A percentile compares a stretch with the other conserved stretches of the same genome.
Evolutionary conservation across 2,888 invertebrate genomes (phyloP).

Genomic region (Apeira syringaria): DNA sequence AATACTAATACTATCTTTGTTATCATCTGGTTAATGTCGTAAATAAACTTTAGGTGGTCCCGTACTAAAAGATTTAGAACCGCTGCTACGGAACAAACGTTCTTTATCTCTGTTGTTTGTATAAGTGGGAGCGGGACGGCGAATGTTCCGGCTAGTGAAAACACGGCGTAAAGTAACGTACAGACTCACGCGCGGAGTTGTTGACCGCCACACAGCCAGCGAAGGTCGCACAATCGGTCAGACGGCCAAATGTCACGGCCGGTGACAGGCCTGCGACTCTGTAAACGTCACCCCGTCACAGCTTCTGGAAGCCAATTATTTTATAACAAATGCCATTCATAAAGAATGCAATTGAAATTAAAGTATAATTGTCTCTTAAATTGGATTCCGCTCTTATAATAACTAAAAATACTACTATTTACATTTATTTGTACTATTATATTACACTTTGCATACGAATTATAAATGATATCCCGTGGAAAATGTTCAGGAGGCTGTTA

Average conservation of each 20-base stretch:
- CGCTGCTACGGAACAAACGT: conserved; percentile 35
- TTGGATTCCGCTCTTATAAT: no score
- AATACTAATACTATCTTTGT: no score
- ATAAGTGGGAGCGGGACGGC: conserved; percentile 45
- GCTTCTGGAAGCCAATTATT: no score
- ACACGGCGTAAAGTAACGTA: conserved; percentile 58
- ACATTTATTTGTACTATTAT: no score
- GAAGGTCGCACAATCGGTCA: conserved; percentile 82
- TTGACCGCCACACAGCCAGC: conserved; percentile 77
- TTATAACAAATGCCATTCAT: no score
- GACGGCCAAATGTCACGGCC: conserved; percentile 79
- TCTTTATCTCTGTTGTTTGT: conserved; percentile 45
- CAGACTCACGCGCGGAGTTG: conserved; percentile 69
- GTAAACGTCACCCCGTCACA: no score
- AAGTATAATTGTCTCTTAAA: no score
- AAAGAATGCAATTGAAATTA: no score
- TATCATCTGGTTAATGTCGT: conserved; percentile 16
- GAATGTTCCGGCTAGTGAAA: conserved; percentile 50
- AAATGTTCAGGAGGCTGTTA: no score
- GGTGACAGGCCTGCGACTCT: conserved; percentile 74
- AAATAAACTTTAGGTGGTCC: conserved; percentile 11
- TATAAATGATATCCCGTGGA: no score
- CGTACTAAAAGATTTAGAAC: conserved; percentile 22
- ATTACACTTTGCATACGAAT: no score
- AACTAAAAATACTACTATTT: no score